A percentile compares a stretch with the other conserved stretches of the same genome.
Evolutionary conservation across 1,140 invertebrate species (phyloP).

Genomic region (Magallana angulata): DNA sequence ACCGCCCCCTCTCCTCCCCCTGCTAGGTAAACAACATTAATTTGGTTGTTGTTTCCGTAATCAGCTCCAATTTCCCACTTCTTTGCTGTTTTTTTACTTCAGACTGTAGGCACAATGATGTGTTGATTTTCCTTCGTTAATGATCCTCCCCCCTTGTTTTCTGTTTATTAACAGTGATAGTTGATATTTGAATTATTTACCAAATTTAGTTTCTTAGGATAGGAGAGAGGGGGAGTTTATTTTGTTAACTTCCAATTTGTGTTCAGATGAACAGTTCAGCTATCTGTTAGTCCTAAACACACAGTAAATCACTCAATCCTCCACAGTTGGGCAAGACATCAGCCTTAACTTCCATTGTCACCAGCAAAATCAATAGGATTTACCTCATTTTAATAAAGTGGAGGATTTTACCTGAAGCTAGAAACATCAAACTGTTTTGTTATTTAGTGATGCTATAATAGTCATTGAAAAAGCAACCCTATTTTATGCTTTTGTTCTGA

Average conservation of each 20-base stretch:
- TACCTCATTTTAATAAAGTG: not conserved
- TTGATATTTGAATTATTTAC: slow-evolving; percentile 7
- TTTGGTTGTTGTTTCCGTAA: too few species aligned
- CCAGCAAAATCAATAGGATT: slow-evolving; percentile 23
- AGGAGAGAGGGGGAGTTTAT: not conserved
- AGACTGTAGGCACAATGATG: not conserved
- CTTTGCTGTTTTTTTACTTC: too few species aligned
- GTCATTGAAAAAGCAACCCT: too few species aligned
- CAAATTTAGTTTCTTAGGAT: not conserved
- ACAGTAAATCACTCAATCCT: slow-evolving; percentile 14
- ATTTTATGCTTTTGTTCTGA: too few species aligned
- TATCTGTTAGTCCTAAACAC: not conserved
- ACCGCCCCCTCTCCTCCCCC: too few species aligned
- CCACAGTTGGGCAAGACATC: not conserved
- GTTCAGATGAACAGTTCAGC: not conserved
- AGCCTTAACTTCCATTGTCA: not conserved
- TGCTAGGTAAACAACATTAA: too few species aligned
- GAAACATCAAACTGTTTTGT: too few species aligned
- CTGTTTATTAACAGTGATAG: not conserved
- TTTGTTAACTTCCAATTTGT: slow-evolving; percentile 9
- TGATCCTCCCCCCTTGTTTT: not conserved
- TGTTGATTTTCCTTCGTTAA: too few species aligned
- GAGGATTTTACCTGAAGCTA: not conserved
- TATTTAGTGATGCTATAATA: too few species aligned
- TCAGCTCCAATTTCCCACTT: too few species aligned